Evolutionary conservation across 2,797 vertebrate species (phyloP).

Genomic region (Hippocampus kuda): DNA sequence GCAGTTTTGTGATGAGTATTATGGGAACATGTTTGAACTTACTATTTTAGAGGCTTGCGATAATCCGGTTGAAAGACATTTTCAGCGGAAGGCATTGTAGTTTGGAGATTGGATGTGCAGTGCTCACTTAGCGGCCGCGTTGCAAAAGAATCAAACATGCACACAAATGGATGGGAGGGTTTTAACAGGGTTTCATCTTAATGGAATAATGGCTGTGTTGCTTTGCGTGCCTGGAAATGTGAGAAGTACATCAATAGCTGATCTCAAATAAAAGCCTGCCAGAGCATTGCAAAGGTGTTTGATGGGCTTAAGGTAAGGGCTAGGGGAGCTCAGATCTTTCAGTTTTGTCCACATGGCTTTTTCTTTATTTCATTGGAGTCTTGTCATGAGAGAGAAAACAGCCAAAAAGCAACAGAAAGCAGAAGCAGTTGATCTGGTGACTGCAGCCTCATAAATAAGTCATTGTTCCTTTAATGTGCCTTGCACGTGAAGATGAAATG

Average conservation of each 20-base stretch:
- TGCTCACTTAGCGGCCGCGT: background rate
- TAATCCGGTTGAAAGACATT: too few relatives aligned
- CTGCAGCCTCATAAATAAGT: conserved; percentile 51
- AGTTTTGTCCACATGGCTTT: background rate
- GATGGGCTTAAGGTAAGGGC: background rate
- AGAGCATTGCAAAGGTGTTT: too few relatives aligned
- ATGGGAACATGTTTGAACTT: too few relatives aligned
- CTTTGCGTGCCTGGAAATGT: background rate
- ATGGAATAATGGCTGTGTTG: background rate
- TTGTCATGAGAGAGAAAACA: background rate
- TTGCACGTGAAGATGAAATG: conserved; percentile 17
- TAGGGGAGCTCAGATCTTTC: background rate
- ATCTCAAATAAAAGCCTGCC: background rate
- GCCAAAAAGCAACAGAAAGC: conserved; percentile 13
- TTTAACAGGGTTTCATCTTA: background rate
- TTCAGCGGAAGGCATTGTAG: background rate
- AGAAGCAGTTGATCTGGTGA: conserved; percentile 46
- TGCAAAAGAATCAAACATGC: background rate
- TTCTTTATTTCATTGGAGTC: background rate
- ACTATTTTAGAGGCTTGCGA: too few relatives aligned
- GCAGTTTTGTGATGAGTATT: background rate
- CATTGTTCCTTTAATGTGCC: conserved; percentile 41
- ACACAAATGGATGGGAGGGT: background rate
- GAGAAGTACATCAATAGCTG: too few relatives aligned
- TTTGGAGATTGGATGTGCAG: background rate